These are phyloP conservation scores for Electrophaes corylata DNA, from an alignment of 2,888 invertebrate species.

Conservation along the genomic window DNA sequence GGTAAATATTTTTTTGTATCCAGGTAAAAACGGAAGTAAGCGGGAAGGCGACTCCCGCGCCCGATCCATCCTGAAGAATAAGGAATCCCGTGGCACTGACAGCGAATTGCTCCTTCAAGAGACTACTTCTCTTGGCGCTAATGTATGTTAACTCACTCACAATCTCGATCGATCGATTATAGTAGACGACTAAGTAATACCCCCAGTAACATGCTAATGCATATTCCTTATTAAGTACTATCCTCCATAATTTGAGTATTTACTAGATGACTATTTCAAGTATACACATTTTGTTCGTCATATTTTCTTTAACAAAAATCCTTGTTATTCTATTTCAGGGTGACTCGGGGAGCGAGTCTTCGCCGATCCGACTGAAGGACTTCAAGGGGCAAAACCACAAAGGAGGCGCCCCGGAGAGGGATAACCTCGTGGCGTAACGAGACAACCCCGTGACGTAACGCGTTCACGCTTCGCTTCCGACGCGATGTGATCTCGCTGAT, in stretches of 20 bases:
- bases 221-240: too few relatives aligned
- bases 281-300: too few relatives aligned
- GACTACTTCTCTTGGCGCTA: slow-evolving; percentile 77
- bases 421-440: slow-evolving; percentile 63
- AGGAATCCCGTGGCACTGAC: slow-evolving; percentile 81
- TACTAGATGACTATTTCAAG: too few relatives aligned
- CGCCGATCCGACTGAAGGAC: slow-evolving; percentile 83
- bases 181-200: too few relatives aligned
- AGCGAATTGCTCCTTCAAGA: slow-evolving; percentile 81
- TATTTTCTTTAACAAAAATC: not conserved
- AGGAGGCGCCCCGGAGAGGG: slow-evolving; percentile 64
- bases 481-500: slow-evolving; percentile 40
- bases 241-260: too few relatives aligned
- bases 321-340: slow-evolving; percentile 73
- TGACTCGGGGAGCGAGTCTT: slow-evolving; percentile 87
- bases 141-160: slow-evolving; percentile 53
- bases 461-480: slow-evolving; percentile 40
- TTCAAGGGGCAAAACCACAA: slow-evolving; percentile 79
- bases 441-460: slow-evolving; percentile 71
- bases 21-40: slow-evolving; percentile 81
- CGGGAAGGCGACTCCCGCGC: slow-evolving; percentile 77
- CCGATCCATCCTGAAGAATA: slow-evolving; percentile 81
- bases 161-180: too few relatives aligned
- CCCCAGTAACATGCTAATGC: too few relatives aligned
- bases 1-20: slow-evolving; percentile 17